A percentile compares a stretch with the other conserved stretches of the same genome.
These are phyloP conservation scores for Leguminivora glycinivorella DNA, from an alignment of 1,140 invertebrate species.

Conservation along the genomic window DNA sequence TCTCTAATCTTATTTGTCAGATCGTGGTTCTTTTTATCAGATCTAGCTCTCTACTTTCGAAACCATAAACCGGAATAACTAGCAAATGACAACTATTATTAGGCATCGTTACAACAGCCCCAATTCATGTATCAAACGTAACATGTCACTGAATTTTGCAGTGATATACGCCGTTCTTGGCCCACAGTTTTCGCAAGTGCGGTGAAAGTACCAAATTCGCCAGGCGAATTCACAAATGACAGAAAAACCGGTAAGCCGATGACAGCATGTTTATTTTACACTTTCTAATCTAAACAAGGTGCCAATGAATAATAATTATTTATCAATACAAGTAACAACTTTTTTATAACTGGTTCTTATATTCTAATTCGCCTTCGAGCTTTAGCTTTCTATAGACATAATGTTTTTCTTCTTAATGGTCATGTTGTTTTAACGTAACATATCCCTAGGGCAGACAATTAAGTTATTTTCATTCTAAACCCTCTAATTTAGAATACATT, in stretches of 20 bases:
- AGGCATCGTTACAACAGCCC: slow-evolving; percentile 40
- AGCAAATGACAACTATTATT: slow-evolving; percentile 46
- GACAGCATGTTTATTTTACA: slow-evolving; percentile 21
- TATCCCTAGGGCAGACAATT: background rate
- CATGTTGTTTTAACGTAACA: no score
- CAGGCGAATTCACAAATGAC: slow-evolving; percentile 22
- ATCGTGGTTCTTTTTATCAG: slow-evolving; percentile 7
- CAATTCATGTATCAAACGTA: slow-evolving; percentile 19
- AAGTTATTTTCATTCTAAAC: background rate
- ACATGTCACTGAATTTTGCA: background rate
- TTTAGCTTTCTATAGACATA: background rate
- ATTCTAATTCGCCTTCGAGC: background rate
- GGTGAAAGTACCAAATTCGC: slow-evolving; percentile 27
- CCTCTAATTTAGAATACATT: slow-evolving; percentile 15
- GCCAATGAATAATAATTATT: background rate
- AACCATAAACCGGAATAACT: slow-evolving; percentile 54
- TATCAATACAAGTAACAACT: slow-evolving; percentile 2
- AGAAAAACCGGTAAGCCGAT: slow-evolving; percentile 10
- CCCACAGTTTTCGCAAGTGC: slow-evolving; percentile 15
- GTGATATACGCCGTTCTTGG: slow-evolving; percentile 3
- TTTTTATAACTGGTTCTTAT: slow-evolving; percentile 14
- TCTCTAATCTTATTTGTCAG: slow-evolving; percentile 13
- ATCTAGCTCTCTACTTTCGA: slow-evolving; percentile 54
- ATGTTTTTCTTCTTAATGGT: background rate
- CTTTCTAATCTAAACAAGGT: slow-evolving; percentile 22